These are phyloP conservation scores for Trichomycterus rosablanca DNA, from an alignment of 2,113 vertebrate genomes.

Conservation along the genomic window DNA sequence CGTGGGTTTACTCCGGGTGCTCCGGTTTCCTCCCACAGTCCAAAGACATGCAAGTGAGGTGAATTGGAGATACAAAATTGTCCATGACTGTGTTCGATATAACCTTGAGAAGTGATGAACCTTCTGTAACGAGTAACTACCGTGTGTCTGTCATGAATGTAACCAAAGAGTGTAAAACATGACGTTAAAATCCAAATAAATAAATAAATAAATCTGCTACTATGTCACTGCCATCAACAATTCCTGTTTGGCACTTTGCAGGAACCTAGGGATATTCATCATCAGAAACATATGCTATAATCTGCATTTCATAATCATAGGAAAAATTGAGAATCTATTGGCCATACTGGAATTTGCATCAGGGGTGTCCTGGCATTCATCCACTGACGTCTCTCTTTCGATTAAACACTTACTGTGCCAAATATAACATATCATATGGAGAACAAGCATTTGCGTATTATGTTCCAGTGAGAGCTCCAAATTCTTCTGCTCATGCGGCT, in stretches of 20 bases:
- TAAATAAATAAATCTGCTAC: constrained; percentile 6
- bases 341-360: constrained; percentile 7
- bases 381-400: constrained; percentile 8
- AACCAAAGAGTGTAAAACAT: too few relatives aligned
- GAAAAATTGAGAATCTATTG: constrained; percentile 18
- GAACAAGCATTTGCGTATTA: constrained; percentile 30
- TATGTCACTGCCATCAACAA: constrained; percentile 23
- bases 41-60: too few relatives aligned
- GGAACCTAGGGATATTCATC: constrained; percentile 21
- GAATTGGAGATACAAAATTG: too few relatives aligned
- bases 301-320: constrained; percentile 24
- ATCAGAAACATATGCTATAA: constrained; percentile 35
- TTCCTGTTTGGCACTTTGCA: constrained; percentile 24
- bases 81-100: too few relatives aligned
- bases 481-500: constrained; percentile 16
- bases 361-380: constrained; percentile 8
- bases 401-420: constrained; percentile 18
- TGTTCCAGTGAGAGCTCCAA: constrained; percentile 43
- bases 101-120: too few relatives aligned
- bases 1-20: too few relatives aligned
- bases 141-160: too few relatives aligned
- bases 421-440: constrained; percentile 24
- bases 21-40: too few relatives aligned
- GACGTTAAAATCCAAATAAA: not conserved
- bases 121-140: too few relatives aligned